Base-by-base conservation (phyloP, 2,113 vertebrate genomes). In the Oreochromis aureus region DNA sequence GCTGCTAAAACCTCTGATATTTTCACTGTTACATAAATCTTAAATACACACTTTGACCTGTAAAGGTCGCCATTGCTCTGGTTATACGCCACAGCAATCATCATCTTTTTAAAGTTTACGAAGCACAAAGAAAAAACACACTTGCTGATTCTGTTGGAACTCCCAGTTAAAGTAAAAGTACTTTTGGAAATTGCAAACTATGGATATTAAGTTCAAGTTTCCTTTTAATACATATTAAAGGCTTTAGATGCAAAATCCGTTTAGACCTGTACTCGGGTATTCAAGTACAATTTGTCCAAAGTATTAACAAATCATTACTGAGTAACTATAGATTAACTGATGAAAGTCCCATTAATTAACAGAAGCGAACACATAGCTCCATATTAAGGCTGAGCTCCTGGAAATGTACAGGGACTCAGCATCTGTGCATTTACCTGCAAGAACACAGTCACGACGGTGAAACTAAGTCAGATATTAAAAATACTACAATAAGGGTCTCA, bases 401-500 rank as follows among this genome's bases (percentile, higher is more conserved):
- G 0, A 46, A 46, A 46, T 44, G 39, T 15, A 0, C 36, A 71
- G 7, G 0, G n/a, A 24, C 11, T 71, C 41, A 4, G 36, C 63
- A 15, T 22, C 36, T 71, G 11, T 7, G 48, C 12, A 18, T 19
- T 22, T 51, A 76, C 2, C 44, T 51, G 16, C 44, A 7, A 76
- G 24, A 1, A 46, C 22, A 41, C 7, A 53, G 18, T 63, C 10
- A 13, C 1, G 15, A 22, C 19, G 13, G 39, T 6, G 12, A 44
- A 18, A 5, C 22, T 0, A 46, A 73, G 15, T 30, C 24, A 0
- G 15, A 32, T 39, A 66, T 51, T 11, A 12, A 78, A 51, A 78
- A 1, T 78, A 1, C 1, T 46, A 39, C 24, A 46, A 18, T 73
- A 48, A 32, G 15, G 24, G 16, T 12, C 15, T 76, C 24, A 4